phyloP scores from a whole-genome alignment of 2,888 invertebrate species.

The Agrypnus murinus region DNA sequence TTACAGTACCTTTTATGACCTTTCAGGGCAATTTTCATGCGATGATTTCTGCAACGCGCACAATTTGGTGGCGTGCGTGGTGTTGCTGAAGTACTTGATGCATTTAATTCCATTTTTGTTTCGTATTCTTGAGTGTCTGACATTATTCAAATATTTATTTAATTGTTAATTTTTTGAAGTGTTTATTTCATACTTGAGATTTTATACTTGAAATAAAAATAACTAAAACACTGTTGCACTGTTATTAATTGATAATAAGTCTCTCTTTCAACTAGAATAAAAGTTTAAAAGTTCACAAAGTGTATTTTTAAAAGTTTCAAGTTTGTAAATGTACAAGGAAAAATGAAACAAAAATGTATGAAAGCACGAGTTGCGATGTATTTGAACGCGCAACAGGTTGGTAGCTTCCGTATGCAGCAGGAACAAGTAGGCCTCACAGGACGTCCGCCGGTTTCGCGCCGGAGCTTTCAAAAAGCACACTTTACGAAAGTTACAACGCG shows the following conservation, averaged over 20 bases:
- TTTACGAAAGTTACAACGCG: conserved; percentile 55
- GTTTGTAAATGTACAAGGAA: no score
- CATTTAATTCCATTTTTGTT: conserved; percentile 73
- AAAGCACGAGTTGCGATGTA: conserved; percentile 16
- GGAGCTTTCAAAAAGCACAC: conserved; percentile 41
- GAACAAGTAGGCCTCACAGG: conserved; percentile 44
- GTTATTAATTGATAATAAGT: not conserved
- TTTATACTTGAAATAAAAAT: not conserved
- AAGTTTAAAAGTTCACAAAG: conserved; percentile 1
- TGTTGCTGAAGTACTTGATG: conserved; percentile 74
- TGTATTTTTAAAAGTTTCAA: no score
- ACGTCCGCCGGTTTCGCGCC: conserved; percentile 42
- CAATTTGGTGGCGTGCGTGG: conserved; percentile 93
- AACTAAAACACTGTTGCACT: conserved; percentile 6
- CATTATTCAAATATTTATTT: conserved; percentile 65
- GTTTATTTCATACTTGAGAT: not conserved
- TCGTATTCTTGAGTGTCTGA: conserved; percentile 74
- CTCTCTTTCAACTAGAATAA: not conserved
- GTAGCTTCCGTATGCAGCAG: conserved; percentile 35
- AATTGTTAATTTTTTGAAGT: not conserved
- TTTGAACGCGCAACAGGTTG: conserved; percentile 48
- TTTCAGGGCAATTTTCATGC: conserved; percentile 89
- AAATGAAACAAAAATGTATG: not conserved
- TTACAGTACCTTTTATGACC: conserved; percentile 95
- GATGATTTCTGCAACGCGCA: conserved; percentile 93